Percentiles rank a stretch among this genome's conserved stretches.
These are phyloP conservation scores for Drosophila dunni DNA, from an alignment of 1,140 invertebrate species.

Conservation along the genomic window DNA sequence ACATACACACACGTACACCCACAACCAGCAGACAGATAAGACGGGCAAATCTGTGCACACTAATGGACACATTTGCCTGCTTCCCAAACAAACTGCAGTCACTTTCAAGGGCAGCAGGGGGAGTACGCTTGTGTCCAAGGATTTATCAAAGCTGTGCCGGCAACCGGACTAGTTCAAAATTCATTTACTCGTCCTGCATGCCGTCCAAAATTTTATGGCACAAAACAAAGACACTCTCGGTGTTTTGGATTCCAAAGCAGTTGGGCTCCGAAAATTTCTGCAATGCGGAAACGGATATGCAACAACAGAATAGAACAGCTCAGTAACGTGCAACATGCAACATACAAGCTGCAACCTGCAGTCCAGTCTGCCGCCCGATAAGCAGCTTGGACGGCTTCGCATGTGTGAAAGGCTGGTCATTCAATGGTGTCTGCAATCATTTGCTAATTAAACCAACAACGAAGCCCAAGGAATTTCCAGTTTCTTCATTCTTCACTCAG, in stretches of 20 bases:
- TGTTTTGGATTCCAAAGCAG: conserved; percentile 3
- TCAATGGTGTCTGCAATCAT: conserved; percentile 30
- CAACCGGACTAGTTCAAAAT: conserved; percentile 24
- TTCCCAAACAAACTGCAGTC: background rate
- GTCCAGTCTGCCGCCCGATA: conserved; percentile 17
- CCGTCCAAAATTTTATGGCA: conserved; percentile 28
- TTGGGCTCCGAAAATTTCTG: conserved; percentile 31
- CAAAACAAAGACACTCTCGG: conserved; percentile 18
- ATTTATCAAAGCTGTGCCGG: conserved; percentile 40
- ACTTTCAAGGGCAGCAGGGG: conserved; percentile 1
- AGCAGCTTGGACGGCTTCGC: conserved; percentile 19
- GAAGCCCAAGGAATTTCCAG: background rate
- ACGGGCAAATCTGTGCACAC: conserved; percentile 33
- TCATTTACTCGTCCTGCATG: conserved; percentile 18
- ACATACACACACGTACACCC: background rate
- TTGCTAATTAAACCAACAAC: conserved; percentile 31
- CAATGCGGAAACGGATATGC: conserved; percentile 42
- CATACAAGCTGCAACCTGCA: background rate
- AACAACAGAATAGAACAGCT: conserved; percentile 6
- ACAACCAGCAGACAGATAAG: conserved; percentile 13
- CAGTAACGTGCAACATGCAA: conserved; percentile 9
- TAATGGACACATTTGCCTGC: conserved; percentile 40
- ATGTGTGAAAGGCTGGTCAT: conserved; percentile 24
- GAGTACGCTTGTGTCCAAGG: conserved; percentile 1
- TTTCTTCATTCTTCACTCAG: background rate